Evolutionary conservation across 92 coral and sea anemone genomes (phyloP), one percentile per base, ranked within the genome.

Genomic region (Heteractis magnifica): DNA sequence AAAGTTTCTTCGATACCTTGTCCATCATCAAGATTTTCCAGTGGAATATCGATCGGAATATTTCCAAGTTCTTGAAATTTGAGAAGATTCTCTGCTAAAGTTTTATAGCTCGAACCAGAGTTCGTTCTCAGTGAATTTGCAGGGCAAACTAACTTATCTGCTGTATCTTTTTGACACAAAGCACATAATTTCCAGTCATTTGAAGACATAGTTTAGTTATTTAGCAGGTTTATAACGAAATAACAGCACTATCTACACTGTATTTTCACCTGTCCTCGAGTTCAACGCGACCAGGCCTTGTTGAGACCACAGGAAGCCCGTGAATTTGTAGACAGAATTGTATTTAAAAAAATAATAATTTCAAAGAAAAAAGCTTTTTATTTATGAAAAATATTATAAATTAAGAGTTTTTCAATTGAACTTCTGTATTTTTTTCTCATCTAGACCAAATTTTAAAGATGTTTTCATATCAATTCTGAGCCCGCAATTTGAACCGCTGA

Each of bases 121-220:
- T 86, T 56, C 50, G 52, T 53, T 59, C 86, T 20, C 70, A 56
- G 87, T 48, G 86, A 80, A 21, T 75, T 71, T 21, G 83, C 58
- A n/a, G 89, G 91, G 59, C 92, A 89, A 52, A 77, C 80, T 26
- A 79, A 75, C 77, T 78, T 52, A 55, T 86, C 86, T 6, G 74
- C 74, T 49, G 55, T 87, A 80, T 59, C 76, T 51, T 84, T 85
- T 72, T 82, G 82, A 64, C 93, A 90, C 62, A 90, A 77, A 49
- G 81, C 82, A 86, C 90, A 90, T 49, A 49, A 78, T 71, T 83
- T 65, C 92, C 85, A 90, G 90, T 89, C 81, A 51, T 80, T 87
- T 62, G 70, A 62, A 62, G 70, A 16, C 19, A 62, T 62, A 53
- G 4, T 0, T 3, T 53, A 0, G 58, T 62, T 62, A 62, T 16